Percentiles rank a stretch among this genome's conserved stretches.
Evolutionary conservation across 1,140 invertebrate species (phyloP).

Genomic region (Halyomorpha halys): DNA sequence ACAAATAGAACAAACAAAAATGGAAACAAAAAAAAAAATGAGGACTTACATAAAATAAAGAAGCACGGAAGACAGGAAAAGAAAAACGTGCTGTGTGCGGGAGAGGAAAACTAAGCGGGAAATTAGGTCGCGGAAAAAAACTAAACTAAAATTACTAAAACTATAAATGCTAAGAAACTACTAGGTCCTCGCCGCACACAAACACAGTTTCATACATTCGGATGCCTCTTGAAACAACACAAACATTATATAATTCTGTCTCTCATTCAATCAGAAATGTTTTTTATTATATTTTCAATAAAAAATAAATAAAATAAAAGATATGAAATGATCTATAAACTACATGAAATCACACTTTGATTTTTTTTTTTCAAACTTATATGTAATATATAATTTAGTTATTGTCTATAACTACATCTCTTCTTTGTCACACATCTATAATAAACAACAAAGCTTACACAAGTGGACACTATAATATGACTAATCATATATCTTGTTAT

Average conservation of each 20-base stretch:
- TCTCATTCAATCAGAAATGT: too few species aligned
- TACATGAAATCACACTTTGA: conserved; percentile 5
- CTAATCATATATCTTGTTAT: too few species aligned
- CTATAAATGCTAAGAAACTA: conserved; percentile 10
- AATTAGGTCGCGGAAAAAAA: conserved; percentile 4
- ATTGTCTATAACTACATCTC: conserved; percentile 14
- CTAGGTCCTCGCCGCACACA: conserved; percentile 23
- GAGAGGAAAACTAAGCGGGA: conserved; percentile 21
- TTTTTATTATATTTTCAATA: too few species aligned
- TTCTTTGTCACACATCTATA: conserved; percentile 13
- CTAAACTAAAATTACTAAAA: conserved; percentile 20
- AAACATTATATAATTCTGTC: neutral
- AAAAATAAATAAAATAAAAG: too few species aligned
- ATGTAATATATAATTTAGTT: neutral
- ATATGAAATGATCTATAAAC: neutral
- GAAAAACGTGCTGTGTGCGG: conserved; percentile 18
- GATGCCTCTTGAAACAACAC: conserved; percentile 24
- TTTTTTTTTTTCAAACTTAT: too few species aligned
- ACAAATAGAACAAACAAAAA: conserved; percentile 21
- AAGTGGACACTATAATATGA: too few species aligned
- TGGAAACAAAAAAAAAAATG: conserved; percentile 18
- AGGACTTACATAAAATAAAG: conserved; percentile 22
- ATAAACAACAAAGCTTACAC: conserved; percentile 13
- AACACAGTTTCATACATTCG: conserved; percentile 20
- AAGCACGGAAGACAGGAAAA: conserved; percentile 1